A percentile compares a stretch with the other conserved stretches of the same genome.
These are phyloP conservation scores for Laspeyria flexula DNA, from an alignment of 2,888 invertebrate species.

Conservation along the genomic window DNA sequence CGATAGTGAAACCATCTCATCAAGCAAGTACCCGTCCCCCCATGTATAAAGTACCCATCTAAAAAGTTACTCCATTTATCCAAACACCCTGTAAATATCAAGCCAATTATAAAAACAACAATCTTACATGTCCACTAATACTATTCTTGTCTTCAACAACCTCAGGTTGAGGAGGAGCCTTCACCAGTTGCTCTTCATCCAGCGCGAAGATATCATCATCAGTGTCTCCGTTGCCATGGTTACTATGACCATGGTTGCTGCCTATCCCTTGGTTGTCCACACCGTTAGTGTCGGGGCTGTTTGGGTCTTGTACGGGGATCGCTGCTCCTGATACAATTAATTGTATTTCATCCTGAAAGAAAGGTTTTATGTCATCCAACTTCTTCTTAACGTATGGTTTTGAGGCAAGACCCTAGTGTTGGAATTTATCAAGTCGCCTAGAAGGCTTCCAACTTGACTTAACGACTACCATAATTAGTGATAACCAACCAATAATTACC, in stretches of 20 bases:
- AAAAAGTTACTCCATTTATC: too few species aligned
- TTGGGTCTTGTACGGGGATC: conserved; percentile 82
- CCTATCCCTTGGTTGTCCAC: conserved; percentile 23
- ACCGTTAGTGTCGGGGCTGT: conserved; percentile 43
- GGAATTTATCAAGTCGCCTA: too few species aligned
- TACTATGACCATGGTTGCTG: conserved; percentile 30
- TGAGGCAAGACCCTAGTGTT: too few species aligned
- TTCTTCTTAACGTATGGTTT: too few species aligned
- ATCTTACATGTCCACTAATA: conserved; percentile 55
- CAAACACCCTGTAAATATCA: too few species aligned
- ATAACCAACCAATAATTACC: too few species aligned
- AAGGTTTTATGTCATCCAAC: neutral
- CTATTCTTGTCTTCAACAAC: conserved; percentile 57
- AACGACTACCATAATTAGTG: too few species aligned
- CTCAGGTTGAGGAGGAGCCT: conserved; percentile 29
- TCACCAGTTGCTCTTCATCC: conserved; percentile 89
- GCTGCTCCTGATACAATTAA: conserved; percentile 92
- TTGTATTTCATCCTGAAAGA: conserved; percentile 87
- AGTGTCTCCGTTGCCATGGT: conserved; percentile 75
- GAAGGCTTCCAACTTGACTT: too few species aligned
- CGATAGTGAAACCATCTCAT: too few species aligned
- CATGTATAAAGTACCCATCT: too few species aligned
- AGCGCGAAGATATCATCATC: conserved; percentile 94
- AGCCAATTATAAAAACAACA: neutral
- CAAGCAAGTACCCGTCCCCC: too few species aligned